Base-by-base conservation (phyloP, 1,140 invertebrate species). In the Formica exsecta region DNA sequence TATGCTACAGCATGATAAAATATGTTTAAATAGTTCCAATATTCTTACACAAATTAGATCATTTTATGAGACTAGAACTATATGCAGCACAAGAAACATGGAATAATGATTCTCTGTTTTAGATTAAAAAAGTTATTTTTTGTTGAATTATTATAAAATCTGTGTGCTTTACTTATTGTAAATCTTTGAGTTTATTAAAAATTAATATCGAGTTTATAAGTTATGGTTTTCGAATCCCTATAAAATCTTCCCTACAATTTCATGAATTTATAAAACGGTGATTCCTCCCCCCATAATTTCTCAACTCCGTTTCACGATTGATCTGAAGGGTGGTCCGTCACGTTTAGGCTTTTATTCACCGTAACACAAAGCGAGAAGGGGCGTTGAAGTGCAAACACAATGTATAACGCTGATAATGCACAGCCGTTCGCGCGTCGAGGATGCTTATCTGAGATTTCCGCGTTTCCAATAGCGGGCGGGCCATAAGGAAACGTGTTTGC, bases 371-470 rank as follows among this genome's bases (percentile, higher is more conserved):
- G 36, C 25, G 7, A n/a, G 16, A 62, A 48, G 22, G 32, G 22
- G n/a, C 54, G 22, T n/a, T n/a, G 19, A 83, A 76, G 59, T 11
- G 57, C 36, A 19, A 64, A 54, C 66, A 76, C 29, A n/a, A 48
- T 29, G 74, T 38, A 75, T 66, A 87, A 25, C 25, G 65, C 84
- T 76, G 88, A 87, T 90, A 87, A 90, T 90, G 76, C 79, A 62
- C 64, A 61, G 64, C 38, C 51, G 48, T 66, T 84, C 74, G 41
- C 79, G 54, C 68, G 48, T 54, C 68, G 32, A 76, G 85, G 68
- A 89, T 90, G 19, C 86, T 90, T 90, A 90, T 90, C 89, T 70
- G 32, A 71, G 85, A 80, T 90, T 90, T 89, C 36, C 80, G 68
- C 68, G 57, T 87, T 75, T 80, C 57, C 74, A 85, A 89, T 68